Percentiles rank a stretch among this genome's conserved stretches.
phyloP scores from a whole-genome alignment of 2,797 vertebrate species.

The Enteromius trimaculatus region DNA sequence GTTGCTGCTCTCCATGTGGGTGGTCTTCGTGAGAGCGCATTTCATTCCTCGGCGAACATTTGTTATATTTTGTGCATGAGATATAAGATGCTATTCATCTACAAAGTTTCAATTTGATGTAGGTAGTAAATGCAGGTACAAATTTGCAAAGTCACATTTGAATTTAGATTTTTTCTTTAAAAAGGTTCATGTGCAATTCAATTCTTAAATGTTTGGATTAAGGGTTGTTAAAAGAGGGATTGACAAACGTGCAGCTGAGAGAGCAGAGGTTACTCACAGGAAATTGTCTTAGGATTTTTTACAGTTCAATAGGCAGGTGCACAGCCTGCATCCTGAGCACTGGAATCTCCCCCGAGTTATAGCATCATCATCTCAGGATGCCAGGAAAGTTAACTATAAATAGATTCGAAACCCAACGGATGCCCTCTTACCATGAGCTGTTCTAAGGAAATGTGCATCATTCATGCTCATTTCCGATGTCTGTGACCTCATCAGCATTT shows the following conservation, averaged over 20 bases:
- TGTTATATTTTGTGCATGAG: not conserved
- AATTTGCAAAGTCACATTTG: not conserved
- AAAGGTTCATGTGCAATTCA: not conserved
- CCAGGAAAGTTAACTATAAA: not conserved
- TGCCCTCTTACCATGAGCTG: conserved; percentile 56
- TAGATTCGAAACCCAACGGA: conserved; percentile 50
- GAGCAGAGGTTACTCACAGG: not conserved
- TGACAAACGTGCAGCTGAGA: not conserved
- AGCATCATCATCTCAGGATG: not conserved
- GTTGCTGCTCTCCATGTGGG: conserved; percentile 65
- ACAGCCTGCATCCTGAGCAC: not conserved
- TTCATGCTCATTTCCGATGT: conserved; percentile 59
- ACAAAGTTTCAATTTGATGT: not conserved
- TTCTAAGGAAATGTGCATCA: conserved; percentile 66
- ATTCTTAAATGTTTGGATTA: too few relatives aligned
- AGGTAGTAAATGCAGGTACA: not conserved
- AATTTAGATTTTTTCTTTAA: not conserved
- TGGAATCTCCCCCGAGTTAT: conserved; percentile 15
- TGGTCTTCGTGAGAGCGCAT: conserved; percentile 65
- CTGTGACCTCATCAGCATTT: conserved; percentile 78
- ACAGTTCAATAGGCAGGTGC: conserved; percentile 31
- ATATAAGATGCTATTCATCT: not conserved
- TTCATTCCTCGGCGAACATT: conserved; percentile 57
- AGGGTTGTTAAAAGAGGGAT: not conserved
- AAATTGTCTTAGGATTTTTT: not conserved